These are phyloP conservation scores for Cerceris ruficornis DNA, from an alignment of 2,888 invertebrate species.

Conservation along the genomic window DNA sequence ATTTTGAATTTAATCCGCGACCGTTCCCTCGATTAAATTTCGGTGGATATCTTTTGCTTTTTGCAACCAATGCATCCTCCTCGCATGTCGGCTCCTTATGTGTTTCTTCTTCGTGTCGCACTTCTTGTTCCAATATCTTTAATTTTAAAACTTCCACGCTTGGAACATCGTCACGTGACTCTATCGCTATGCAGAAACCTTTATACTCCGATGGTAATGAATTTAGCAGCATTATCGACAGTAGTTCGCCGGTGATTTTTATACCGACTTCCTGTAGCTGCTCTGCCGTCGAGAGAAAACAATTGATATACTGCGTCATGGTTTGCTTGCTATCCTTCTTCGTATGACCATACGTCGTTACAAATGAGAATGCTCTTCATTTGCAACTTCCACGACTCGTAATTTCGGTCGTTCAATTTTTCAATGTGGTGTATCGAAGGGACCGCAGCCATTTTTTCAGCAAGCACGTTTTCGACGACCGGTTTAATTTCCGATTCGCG, in stretches of 20 bases:
- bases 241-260: slow-evolving; percentile 20
- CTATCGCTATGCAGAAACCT: not conserved
- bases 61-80: not conserved
- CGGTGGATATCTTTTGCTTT: not conserved
- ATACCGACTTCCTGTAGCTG: slow-evolving; percentile 7
- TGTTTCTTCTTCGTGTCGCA: not conserved
- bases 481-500: no score
- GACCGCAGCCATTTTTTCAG: not conserved
- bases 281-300: slow-evolving; percentile 1
- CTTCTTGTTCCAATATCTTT: slow-evolving; percentile 2
- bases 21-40: not conserved
- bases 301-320: not conserved
- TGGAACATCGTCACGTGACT: slow-evolving; percentile 3
- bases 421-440: not conserved
- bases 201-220: slow-evolving; percentile 16
- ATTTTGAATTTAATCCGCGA: not conserved
- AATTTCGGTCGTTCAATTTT: not conserved
- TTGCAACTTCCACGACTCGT: slow-evolving; percentile 11
- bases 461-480: no score
- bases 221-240: slow-evolving; percentile 27
- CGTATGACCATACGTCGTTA: slow-evolving; percentile 4
- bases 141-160: not conserved
- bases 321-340: not conserved
- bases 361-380: slow-evolving; percentile 13
- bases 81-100: no score